phyloP scores from a whole-genome alignment of 2,888 invertebrate genomes.

The Xylota segnis region DNA sequence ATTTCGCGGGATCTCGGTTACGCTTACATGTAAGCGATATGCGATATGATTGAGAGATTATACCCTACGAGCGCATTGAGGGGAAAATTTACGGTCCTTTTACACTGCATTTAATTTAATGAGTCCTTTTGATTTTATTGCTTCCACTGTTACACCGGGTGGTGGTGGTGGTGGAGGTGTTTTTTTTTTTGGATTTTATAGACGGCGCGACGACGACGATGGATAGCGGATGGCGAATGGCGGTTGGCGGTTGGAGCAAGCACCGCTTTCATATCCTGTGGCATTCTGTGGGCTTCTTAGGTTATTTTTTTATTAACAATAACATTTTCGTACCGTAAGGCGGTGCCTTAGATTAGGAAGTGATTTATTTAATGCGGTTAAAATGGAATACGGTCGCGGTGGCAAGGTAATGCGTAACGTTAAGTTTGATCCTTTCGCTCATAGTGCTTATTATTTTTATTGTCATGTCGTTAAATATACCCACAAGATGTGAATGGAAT shows the following conservation, averaged over 20 bases:
- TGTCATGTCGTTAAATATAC: conserved; percentile 47
- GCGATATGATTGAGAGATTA: conserved; percentile 72
- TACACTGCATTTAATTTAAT: conserved; percentile 82
- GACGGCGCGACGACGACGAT: conserved; percentile 15
- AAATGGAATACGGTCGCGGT: conserved; percentile 41
- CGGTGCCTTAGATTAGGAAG: conserved; percentile 58
- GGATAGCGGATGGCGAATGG: conserved; percentile 6
- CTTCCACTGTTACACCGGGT: conserved; percentile 37
- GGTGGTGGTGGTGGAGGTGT: conserved; percentile 9
- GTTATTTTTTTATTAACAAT: conserved; percentile 55
- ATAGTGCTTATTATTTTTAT: conserved; percentile 66
- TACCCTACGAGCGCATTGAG: conserved; percentile 31
- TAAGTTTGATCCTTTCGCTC: conserved; percentile 48
- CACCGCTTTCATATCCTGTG: not conserved
- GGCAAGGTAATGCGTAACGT: conserved; percentile 14
- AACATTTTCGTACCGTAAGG: conserved; percentile 31
- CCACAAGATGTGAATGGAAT: conserved; percentile 24
- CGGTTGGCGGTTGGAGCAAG: conserved; percentile 6
- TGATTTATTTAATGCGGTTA: conserved; percentile 64
- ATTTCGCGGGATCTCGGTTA: conserved; percentile 46
- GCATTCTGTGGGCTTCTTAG: not conserved
- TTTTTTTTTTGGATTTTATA: conserved; percentile 41
- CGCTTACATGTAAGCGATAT: conserved; percentile 42
- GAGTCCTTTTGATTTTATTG: conserved; percentile 80
- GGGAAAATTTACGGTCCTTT: conserved; percentile 80